phyloP scores from a whole-genome alignment of 2,888 invertebrate genomes.

The Isoperla grammatica region DNA sequence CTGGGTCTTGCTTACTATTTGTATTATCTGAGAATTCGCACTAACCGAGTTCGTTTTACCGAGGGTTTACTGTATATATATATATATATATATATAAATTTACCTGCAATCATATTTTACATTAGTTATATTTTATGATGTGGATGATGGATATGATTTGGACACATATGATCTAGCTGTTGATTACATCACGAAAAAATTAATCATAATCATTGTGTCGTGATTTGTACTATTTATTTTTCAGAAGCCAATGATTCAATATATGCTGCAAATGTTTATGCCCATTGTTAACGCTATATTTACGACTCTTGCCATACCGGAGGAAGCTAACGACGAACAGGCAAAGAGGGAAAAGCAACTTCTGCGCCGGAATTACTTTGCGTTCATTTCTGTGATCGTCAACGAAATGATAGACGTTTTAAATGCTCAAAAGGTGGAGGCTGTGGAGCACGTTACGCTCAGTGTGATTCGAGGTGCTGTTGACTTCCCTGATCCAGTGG shows the following conservation, averaged over 20 bases:
- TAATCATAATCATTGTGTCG: no score
- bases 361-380: conserved; percentile 47
- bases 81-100: no score
- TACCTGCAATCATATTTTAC: no score
- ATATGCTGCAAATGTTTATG: conserved; percentile 47
- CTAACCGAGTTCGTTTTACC: no score
- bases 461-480: conserved; percentile 48
- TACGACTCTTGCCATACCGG: conserved; percentile 41
- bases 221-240: no score
- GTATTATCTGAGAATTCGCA: no score
- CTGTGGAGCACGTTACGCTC: conserved; percentile 43
- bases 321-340: conserved; percentile 46
- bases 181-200: no score
- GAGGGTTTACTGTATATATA: no score
- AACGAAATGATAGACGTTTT: conserved; percentile 46
- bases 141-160: no score
- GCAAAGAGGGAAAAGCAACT: conserved; percentile 44
- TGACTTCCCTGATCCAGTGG: conserved; percentile 47
- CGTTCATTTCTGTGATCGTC: conserved; percentile 47
- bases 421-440: conserved; percentile 35
- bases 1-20: no score
- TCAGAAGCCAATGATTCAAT: conserved; percentile 47
- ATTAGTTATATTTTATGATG: no score
- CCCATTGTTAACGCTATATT: conserved; percentile 46
- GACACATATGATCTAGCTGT: no score